A percentile compares a stretch with the other conserved stretches of the same genome.
Conservation (phyloP, 1,140 invertebrate genomes). For the Drosophila tristis region DNA sequence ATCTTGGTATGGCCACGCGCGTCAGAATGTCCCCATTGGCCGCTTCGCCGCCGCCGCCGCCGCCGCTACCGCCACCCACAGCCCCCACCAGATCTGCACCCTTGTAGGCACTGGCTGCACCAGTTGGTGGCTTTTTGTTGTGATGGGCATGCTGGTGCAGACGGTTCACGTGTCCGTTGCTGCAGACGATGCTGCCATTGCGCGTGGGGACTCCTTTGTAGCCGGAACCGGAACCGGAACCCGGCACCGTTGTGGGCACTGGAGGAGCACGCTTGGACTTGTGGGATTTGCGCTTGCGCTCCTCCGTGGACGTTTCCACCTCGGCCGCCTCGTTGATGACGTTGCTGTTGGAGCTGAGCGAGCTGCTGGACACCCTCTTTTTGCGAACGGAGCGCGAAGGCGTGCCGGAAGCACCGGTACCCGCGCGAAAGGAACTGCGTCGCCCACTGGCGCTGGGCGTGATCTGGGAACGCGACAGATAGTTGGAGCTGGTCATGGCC, state of each 20-base stretch:
- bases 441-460: constrained; percentile 51
- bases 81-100: background rate
- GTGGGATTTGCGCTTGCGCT: constrained; percentile 78
- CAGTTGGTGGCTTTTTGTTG: constrained; percentile 27
- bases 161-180: constrained; percentile 67
- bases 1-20: constrained; percentile 92
- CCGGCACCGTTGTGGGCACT: constrained; percentile 59
- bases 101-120: too few relatives aligned
- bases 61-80: constrained; percentile 47
- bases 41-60: constrained; percentile 80
- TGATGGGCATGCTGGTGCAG: constrained; percentile 43
- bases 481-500: constrained; percentile 83
- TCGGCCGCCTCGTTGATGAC: constrained; percentile 78
- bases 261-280: constrained; percentile 81
- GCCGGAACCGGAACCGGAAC: constrained; percentile 15
- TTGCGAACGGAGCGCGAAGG: constrained; percentile 85
- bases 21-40: constrained; percentile 91
- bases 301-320: constrained; percentile 80
- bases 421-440: constrained; percentile 77
- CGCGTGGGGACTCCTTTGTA: constrained; percentile 29
- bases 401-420: constrained; percentile 38
- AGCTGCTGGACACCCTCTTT: constrained; percentile 86
- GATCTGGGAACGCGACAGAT: constrained; percentile 69
- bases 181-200: constrained; percentile 51
- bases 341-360: constrained; percentile 86